These are phyloP conservation scores for Drosophila ananassae DNA, from an alignment of 1,140 invertebrate species.

Conservation along the genomic window DNA sequence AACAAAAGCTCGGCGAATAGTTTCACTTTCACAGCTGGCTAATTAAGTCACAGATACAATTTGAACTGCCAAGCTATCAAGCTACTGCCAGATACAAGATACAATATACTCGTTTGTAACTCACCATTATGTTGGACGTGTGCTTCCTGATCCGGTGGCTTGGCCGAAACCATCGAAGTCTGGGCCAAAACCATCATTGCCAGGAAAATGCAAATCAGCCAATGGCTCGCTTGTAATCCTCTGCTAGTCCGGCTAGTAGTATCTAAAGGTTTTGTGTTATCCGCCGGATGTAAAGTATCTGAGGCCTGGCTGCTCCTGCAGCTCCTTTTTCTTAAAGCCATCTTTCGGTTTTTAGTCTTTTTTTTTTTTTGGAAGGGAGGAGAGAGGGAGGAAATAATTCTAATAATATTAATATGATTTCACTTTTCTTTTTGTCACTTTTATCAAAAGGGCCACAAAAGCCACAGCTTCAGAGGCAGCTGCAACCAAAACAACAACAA, in stretches of 20 bases:
- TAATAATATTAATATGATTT: constrained; percentile 41
- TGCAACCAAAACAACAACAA: constrained; percentile 8
- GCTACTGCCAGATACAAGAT: not conserved
- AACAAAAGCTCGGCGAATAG: constrained; percentile 33
- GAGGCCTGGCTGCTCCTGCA: constrained; percentile 5
- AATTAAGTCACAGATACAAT: constrained; percentile 48
- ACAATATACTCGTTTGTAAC: constrained; percentile 18
- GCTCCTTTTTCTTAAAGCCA: constrained; percentile 4
- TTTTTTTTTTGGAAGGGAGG: not conserved
- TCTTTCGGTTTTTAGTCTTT: not conserved
- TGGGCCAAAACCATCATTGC: constrained; percentile 12
- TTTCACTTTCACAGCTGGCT: constrained; percentile 64
- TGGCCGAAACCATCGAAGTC: constrained; percentile 44
- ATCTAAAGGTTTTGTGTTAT: constrained; percentile 3
- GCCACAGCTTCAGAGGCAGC: constrained; percentile 14
- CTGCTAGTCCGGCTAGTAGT: constrained; percentile 1
- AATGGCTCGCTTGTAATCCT: constrained; percentile 20
- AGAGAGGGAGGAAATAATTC: constrained; percentile 5
- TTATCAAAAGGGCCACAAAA: constrained; percentile 38
- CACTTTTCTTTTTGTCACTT: constrained; percentile 45
- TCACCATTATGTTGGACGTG: constrained; percentile 53
- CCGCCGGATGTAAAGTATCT: not conserved
- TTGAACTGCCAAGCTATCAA: not conserved
- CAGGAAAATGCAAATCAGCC: constrained; percentile 23
- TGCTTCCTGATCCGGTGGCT: constrained; percentile 60